Evolutionary conservation across 2,797 vertebrate genomes (phyloP).

Genomic region (Crocodylus rhombifer): DNA sequence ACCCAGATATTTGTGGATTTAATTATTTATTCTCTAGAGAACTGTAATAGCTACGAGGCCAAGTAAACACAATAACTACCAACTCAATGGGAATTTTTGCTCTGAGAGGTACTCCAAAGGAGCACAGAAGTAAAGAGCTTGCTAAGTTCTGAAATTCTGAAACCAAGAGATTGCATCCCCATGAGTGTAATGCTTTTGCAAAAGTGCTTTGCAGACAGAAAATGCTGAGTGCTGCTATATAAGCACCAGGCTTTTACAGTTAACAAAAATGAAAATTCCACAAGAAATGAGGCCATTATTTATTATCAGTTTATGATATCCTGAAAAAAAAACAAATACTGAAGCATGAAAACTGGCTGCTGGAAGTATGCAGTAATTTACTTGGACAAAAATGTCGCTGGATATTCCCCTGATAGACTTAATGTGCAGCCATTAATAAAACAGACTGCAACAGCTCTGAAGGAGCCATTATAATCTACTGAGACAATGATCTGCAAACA

Average conservation of each 20-base stretch:
- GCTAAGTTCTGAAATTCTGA: not conserved
- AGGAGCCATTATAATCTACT: not conserved
- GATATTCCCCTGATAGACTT: not conserved
- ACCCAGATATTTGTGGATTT: constrained; percentile 26
- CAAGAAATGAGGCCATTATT: not conserved
- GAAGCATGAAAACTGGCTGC: not conserved
- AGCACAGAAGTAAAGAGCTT: not conserved
- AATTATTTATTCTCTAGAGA: not conserved
- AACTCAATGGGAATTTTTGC: constrained; percentile 19
- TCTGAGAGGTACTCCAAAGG: not conserved
- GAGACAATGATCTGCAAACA: not conserved
- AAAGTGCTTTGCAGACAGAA: constrained; percentile 18
- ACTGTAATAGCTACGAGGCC: constrained; percentile 4
- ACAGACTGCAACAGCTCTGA: not conserved
- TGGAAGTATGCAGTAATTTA: not conserved
- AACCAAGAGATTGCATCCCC: constrained; percentile 4
- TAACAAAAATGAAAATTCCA: not conserved
- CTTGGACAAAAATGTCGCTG: not conserved
- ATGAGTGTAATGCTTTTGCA: not conserved
- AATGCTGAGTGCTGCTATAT: not conserved
- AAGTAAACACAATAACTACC: constrained; percentile 11
- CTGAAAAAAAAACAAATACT: not conserved
- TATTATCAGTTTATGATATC: not conserved
- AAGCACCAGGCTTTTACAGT: not conserved
- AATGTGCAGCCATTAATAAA: not conserved